Evolutionary conservation across 2,797 vertebrate genomes (phyloP), one percentile per base, ranked within the genome.

Genomic region (Anolis apletophallus): DNA sequence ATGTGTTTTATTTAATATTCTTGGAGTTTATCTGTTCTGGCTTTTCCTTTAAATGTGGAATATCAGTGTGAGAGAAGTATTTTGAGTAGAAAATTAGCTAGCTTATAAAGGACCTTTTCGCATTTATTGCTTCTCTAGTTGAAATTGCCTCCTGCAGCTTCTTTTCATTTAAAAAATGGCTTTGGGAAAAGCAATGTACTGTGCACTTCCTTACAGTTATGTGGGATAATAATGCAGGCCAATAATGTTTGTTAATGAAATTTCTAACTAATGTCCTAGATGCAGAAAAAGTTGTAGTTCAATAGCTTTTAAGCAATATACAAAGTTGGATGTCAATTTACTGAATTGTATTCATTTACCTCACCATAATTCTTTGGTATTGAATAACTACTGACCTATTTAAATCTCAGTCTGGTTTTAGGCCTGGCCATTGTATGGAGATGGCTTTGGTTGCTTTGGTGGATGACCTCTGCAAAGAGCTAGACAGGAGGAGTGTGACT

Each of bases 211-310:
- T 52, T 84, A 85, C 82, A 64, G 11, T 26, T 64, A 64, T 26
- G 8, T 64, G 26, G 29, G 26, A 26, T 64, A 64, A 29, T 64
- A 64, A 64, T 88, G 88, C 85, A 92, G 80, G 36, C 68, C 89
- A 46, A 78, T 68, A 67, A 40, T 40, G 46, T 77, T 46, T 90
- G 83, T 85, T 81, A 85, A 81, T 87, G 84, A 86, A 73, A 40
- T 90, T 91, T 89, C 71, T 86, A 34, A 54, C 61, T 29, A 9
- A 29, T 26, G 23, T 64, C 3, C 59, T 64, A 64, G 23, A 5
- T 88, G 85, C 55, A 21, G 92, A 92, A 85, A 61, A 13, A 1
- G 17, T 13, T 72, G 54, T 61, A 4, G 79, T 76, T 79, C 0
- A 1, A 68, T 14, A 26, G 36, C 12, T n/a, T 68, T 68, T 59